phyloP scores from a whole-genome alignment of 92 coral and sea anemone genomes.

The Porites cylindrica region DNA sequence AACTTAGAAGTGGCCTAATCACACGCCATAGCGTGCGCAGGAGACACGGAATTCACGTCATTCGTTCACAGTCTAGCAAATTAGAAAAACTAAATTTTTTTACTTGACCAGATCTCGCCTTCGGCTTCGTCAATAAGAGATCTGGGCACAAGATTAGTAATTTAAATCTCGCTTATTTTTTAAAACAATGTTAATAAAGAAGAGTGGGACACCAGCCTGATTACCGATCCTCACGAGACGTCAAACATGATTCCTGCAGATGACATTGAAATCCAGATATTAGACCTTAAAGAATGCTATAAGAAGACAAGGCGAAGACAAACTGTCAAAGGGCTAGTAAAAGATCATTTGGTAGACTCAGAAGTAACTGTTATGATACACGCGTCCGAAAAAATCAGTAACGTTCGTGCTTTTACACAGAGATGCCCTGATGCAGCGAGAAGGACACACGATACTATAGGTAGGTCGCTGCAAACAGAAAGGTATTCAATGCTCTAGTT shows the following conservation, averaged over 20 bases:
- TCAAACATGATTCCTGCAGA: not conserved
- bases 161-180: no score
- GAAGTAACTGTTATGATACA: constrained; percentile 57
- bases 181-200: no score
- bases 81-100: no score
- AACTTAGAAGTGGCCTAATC: no score
- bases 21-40: no score
- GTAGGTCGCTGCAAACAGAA: constrained; percentile 2
- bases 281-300: constrained; percentile 62
- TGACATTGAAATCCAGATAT: constrained; percentile 29
- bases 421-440: constrained; percentile 82
- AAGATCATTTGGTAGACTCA: constrained; percentile 60
- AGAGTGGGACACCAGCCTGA: no score
- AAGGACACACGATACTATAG: constrained; percentile 67
- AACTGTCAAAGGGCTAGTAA: constrained; percentile 44
- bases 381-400: constrained; percentile 39
- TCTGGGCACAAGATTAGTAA: no score
- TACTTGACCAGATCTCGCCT: no score
- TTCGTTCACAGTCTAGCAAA: no score
- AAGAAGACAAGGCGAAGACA: constrained; percentile 62
- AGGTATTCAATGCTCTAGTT: no score
- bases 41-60: no score
- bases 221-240: not conserved
- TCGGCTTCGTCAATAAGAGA: no score
- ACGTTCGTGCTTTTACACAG: constrained; percentile 71